A percentile compares a stretch with the other conserved stretches of the same genome.
Evolutionary conservation across 2,888 invertebrate species (phyloP).

Genomic region (Cyaniris semiargus): DNA sequence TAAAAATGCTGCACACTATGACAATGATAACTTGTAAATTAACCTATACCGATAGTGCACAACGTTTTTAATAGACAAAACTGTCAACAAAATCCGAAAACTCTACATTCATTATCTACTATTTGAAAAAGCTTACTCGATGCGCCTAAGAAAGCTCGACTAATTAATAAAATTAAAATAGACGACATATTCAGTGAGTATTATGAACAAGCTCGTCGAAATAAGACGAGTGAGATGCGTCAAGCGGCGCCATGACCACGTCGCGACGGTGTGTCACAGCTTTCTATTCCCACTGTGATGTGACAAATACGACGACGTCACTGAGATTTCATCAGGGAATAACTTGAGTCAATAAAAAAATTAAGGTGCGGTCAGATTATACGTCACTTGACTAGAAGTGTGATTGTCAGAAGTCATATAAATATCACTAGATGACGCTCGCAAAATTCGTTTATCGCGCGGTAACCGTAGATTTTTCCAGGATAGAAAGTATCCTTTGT

Average conservation of each 20-base stretch:
- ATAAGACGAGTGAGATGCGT: slow-evolving; percentile 41
- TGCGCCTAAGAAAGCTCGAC: not conserved
- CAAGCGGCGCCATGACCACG: slow-evolving; percentile 40
- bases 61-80: not conserved
- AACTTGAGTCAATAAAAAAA: not conserved
- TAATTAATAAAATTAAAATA: slow-evolving; percentile 3
- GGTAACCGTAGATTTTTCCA: no score
- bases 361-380: not conserved
- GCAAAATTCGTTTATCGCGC: no score
- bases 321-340: not conserved
- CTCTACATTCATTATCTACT: not conserved
- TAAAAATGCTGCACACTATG: no score
- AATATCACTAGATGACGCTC: no score
- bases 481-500: no score
- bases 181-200: not conserved
- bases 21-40: no score
- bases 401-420: no score
- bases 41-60: not conserved
- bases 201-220: slow-evolving; percentile 38
- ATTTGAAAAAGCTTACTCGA: not conserved
- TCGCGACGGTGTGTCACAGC: slow-evolving; percentile 64
- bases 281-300: slow-evolving; percentile 62
- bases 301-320: not conserved
- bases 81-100: not conserved
- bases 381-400: no score